phyloP scores from a whole-genome alignment of 2,797 vertebrate genomes.

The Gallinago nigripennis region DNA sequence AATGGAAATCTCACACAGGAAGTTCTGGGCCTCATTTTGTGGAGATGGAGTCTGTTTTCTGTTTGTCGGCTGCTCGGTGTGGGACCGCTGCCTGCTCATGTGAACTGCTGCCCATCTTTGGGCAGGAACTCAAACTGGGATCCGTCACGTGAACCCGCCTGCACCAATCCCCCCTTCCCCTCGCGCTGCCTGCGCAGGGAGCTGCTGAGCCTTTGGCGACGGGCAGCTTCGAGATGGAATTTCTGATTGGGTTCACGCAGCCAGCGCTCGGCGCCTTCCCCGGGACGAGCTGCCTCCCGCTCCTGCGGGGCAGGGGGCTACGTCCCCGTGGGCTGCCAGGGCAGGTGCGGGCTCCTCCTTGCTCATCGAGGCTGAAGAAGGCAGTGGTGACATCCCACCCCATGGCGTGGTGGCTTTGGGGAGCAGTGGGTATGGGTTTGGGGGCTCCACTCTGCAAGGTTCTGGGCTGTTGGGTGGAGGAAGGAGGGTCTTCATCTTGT shows the following conservation, averaged over 20 bases:
- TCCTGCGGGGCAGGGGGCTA: fast-evolving
- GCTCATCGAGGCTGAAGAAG: fast-evolving
- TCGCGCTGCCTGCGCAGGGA: conserved; percentile 14
- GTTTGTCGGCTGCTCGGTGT: conserved; percentile 74
- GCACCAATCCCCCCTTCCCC: conserved; percentile 56
- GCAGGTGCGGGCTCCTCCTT: neutral
- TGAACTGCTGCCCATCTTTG: conserved; percentile 78
- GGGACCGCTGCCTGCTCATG: conserved; percentile 70
- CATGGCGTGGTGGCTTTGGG: neutral
- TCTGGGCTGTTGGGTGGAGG: neutral
- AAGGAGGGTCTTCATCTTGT: neutral
- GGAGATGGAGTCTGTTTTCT: conserved; percentile 80
- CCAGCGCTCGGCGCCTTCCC: neutral
- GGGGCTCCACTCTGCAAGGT: fast-evolving
- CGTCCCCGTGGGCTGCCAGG: fast-evolving
- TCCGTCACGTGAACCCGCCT: conserved; percentile 47
- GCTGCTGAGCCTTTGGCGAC: conserved; percentile 32
- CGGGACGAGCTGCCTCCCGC: neutral
- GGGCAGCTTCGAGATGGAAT: conserved; percentile 67
- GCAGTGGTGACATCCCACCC: neutral
- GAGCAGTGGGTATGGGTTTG: neutral
- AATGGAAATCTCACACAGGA: conserved; percentile 81
- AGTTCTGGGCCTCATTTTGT: conserved; percentile 79
- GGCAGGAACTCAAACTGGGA: conserved; percentile 74
- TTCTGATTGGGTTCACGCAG: conserved; percentile 47